Base-by-base conservation (phyloP, 2,888 invertebrate species). In the Thereva unica region DNA sequence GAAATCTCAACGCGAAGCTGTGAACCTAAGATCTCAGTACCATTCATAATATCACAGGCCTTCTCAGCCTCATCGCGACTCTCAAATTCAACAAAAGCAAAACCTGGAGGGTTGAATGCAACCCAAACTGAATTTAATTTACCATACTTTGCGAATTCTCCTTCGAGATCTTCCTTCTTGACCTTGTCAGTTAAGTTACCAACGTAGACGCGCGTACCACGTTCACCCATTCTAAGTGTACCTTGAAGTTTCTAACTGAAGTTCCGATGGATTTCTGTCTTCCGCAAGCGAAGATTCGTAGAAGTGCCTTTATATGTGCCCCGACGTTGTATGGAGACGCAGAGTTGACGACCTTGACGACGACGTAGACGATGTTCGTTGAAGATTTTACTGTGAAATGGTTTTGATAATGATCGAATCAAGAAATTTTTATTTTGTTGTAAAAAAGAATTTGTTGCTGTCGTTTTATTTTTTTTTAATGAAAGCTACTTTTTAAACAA, bases 81-180 rank as follows among this genome's bases (percentile, higher is more conserved):
- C 79, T 90, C 89, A 82, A 93, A 95, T 83, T 95, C 94, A 80
- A 95, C 92, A 84, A 95, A 95, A 71, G 94, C 95, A 83, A 95
- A 95, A 77, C 95, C 94, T 73, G 94, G 94, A 73, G 95, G 95
- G 83, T 95, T 94, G 81, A 94, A 91, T 73, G 95, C 94, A 74
- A 81, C 93, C 94, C 94, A 95, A 72, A 94, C 93, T 74, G 91
- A 92, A 83, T 92, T 93, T 74, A 95, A 85, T 84, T 93, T 93
- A 74, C 95, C 95, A 82, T 89, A 95, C 83, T 93, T 93, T 76
- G 92, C 91, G 81, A 95, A 95, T 82, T 94, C 92, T 78, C 88
- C 86, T 81, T 95, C 94, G 72, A 95, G 84, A 81, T 95, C 94
- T 82, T 95, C 95, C 79, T 94, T 94, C 83, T 93, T 93, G 79